Base-by-base conservation (phyloP, 2,888 invertebrate species). In the Sinhomidia bicolor region DNA sequence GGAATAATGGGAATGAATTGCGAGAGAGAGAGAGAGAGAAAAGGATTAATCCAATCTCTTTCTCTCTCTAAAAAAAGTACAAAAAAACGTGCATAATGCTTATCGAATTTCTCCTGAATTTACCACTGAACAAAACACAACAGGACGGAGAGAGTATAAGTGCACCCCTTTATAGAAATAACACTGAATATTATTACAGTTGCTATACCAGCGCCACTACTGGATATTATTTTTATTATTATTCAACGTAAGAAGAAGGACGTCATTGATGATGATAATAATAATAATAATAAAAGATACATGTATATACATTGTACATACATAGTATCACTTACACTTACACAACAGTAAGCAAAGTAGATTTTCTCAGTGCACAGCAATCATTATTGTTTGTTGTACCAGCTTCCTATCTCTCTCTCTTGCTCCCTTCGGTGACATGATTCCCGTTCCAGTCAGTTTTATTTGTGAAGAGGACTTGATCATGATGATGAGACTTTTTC, bases 361-460 rank as follows among this genome's bases (percentile, higher is more conserved):
- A 9, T 12, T 7, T 9, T 60, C 41, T 68, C 9, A 0, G 12
- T 14, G n/a, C 6, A 6, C n/a, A n/a, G 26, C 26, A 60, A 47
- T 26, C 44, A 26, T 74, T 17, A 47, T 71, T 23, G 7, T n/a
- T 20, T n/a, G 17, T 74, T 78, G 78, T 85, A 51, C 85, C 85
- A 85, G 78, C 65, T 78, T 74, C 78, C 85, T 54, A 62, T 78
- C 62, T 78, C 84, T 51, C 44, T 47, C 32, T 71, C 54, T 68
- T 54, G 1, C 29, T 29, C 26, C 29, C 29, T 62, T 29, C 12
- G 23, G 62, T 12, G 23, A 9, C 20, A 41, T 17, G 4, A 51
- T 26, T 62, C n/a, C 62, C 17, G 9, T 14, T 62, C 23, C 62
- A 62, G n/a, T 17, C 51, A n/a, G n/a, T n/a, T n/a, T 17, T 12